A percentile compares a stretch with the other conserved stretches of the same genome.
phyloP scores from a whole-genome alignment of 2,113 vertebrate species.

The Rhynchomys soricoides region DNA sequence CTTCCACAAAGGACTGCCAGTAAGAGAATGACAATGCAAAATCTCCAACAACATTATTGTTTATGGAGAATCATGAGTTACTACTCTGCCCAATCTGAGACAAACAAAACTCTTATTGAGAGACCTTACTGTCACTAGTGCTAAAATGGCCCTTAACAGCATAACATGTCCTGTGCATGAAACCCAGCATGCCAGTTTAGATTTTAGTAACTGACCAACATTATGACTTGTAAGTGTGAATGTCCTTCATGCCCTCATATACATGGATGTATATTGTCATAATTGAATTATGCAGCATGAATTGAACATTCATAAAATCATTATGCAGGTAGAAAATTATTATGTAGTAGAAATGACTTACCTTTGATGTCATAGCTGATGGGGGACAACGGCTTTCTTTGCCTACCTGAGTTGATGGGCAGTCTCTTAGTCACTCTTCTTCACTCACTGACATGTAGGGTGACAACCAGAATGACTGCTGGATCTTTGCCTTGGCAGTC shows the following conservation, averaged over 20 bases:
- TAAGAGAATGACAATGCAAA: not conserved
- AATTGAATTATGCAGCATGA: not conserved
- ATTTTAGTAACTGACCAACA: not conserved
- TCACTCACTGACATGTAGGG: conserved; percentile 63
- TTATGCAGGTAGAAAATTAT: not conserved
- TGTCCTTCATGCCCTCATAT: not conserved
- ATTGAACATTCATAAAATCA: not conserved
- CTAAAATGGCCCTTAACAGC: not conserved
- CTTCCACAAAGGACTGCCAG: not conserved
- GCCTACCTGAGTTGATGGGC: not conserved
- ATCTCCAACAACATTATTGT: not conserved
- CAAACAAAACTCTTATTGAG: not conserved
- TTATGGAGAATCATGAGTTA: not conserved
- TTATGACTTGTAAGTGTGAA: not conserved
- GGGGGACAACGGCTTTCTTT: not conserved
- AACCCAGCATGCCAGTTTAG: not conserved
- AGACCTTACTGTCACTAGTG: not conserved
- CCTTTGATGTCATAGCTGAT: not conserved
- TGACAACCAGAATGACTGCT: conserved; percentile 76
- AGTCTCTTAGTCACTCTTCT: not conserved
- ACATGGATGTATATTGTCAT: not conserved
- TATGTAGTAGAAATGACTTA: not conserved
- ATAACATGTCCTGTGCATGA: not conserved
- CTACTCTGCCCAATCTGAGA: not conserved
- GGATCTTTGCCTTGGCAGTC: conserved; percentile 82